phyloP scores from a whole-genome alignment of 2,113 vertebrate genomes.

The Malaclemys terrapin region DNA sequence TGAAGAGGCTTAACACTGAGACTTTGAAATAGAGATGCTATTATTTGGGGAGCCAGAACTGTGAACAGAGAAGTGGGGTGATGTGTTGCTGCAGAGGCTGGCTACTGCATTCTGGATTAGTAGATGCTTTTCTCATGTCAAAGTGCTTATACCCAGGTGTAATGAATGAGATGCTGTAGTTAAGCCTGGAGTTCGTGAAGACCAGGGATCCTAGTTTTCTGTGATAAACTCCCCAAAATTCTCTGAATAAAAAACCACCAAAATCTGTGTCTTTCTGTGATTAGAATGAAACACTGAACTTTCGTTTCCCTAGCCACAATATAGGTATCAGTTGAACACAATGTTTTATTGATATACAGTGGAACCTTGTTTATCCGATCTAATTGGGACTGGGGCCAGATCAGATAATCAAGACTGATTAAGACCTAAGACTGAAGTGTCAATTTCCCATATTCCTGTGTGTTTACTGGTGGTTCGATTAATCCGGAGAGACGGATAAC shows the following conservation, averaged over 20 bases:
- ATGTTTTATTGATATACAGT: not conserved
- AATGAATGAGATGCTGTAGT: not conserved
- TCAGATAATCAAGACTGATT: not conserved
- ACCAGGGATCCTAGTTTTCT: not conserved
- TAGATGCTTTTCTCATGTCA: not conserved
- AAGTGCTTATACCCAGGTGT: rapidly evolving
- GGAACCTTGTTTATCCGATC: not conserved
- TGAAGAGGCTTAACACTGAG: not conserved
- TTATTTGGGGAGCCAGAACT: not conserved
- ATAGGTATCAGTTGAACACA: not conserved
- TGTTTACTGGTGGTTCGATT: not conserved
- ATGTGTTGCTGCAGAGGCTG: not conserved
- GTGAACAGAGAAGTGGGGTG: rapidly evolving
- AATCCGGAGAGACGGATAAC: not conserved
- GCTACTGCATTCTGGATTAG: not conserved
- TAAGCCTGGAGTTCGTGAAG: not conserved
- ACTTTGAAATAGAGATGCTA: not conserved
- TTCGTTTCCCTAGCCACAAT: not conserved
- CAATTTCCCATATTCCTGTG: not conserved
- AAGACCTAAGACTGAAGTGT: not conserved
- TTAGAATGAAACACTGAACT: not conserved
- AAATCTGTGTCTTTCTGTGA: not conserved
- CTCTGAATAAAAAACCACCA: not conserved
- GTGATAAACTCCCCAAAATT: not conserved
- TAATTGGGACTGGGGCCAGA: not conserved